A percentile compares a stretch with the other conserved stretches of the same genome.
These are phyloP conservation scores for Dynastes tityus DNA, from an alignment of 2,888 invertebrate genomes.

Conservation along the genomic window DNA sequence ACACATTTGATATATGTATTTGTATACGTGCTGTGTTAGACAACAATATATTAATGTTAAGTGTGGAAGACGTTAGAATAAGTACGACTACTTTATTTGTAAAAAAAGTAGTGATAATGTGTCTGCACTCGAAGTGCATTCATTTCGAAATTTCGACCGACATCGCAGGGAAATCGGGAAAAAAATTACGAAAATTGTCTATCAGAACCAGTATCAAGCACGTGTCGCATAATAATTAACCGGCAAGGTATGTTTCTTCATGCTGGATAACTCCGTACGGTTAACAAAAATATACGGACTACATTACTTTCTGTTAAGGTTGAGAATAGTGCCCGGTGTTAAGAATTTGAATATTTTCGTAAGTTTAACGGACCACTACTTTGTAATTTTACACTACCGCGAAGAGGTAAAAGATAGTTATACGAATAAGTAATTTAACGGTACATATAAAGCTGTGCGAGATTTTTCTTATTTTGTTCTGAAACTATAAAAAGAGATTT, in stretches of 20 bases:
- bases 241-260: constrained; percentile 20
- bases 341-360: constrained; percentile 31
- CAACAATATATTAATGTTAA: too few relatives aligned
- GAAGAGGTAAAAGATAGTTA: constrained; percentile 34
- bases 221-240: constrained; percentile 45
- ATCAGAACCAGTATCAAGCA: constrained; percentile 22
- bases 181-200: constrained; percentile 41
- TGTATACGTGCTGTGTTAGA: background rate
- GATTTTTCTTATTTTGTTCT: constrained; percentile 2
- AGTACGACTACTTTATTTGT: background rate
- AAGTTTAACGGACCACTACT: constrained; percentile 11
- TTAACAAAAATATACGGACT: background rate
- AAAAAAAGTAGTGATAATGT: constrained; percentile 1
- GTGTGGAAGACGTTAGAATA: background rate
- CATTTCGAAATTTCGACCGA: constrained; percentile 13
- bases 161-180: constrained; percentile 22
- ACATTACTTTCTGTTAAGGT: background rate
- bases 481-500: constrained; percentile 43
- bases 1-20: background rate
- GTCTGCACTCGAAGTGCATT: background rate
- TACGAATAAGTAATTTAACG: constrained; percentile 28
- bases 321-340: background rate
- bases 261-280: background rate
- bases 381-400: background rate
- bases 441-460: constrained; percentile 21